Percentiles rank a stretch among this genome's conserved stretches.
phyloP scores from a whole-genome alignment of 1,140 invertebrate species.

The Drosophila triauraria region DNA sequence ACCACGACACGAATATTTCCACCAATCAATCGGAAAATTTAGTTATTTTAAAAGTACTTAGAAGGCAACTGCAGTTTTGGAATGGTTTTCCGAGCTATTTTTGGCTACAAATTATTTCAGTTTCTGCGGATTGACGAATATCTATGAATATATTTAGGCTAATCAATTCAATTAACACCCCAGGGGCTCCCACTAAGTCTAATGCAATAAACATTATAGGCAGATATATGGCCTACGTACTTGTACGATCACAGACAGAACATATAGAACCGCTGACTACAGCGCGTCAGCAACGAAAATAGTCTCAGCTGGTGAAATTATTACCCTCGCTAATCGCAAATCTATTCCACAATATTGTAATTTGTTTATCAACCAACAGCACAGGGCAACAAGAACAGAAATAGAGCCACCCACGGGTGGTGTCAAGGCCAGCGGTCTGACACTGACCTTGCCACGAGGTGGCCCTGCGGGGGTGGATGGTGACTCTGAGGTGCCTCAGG shows the following conservation, averaged over 20 bases:
- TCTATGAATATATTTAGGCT: constrained; percentile 5
- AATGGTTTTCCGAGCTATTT: constrained; percentile 25
- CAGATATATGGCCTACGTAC: constrained; percentile 27
- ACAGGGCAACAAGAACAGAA: constrained; percentile 5
- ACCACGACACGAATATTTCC: constrained; percentile 10
- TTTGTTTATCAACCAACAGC: constrained; percentile 58
- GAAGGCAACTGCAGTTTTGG: constrained; percentile 3
- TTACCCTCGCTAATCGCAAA: constrained; percentile 30
- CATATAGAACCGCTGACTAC: constrained; percentile 28
- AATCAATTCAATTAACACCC: constrained; percentile 47
- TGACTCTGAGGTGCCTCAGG: constrained; percentile 10
- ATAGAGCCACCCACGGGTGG: constrained; percentile 26
- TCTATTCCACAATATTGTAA: constrained; percentile 74
- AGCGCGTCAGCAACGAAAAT: constrained; percentile 72
- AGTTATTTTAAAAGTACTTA: constrained; percentile 19
- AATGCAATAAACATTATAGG: constrained; percentile 30
- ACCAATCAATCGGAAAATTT: constrained; percentile 32
- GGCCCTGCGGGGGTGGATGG: constrained; percentile 3
- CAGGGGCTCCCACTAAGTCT: constrained; percentile 26
- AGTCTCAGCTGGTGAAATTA: constrained; percentile 42
- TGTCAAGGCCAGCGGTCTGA: constrained; percentile 65
- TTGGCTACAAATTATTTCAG: not conserved
- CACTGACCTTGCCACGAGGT: constrained; percentile 60
- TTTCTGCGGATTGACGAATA: not conserved
- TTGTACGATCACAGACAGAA: constrained; percentile 9